Percentiles rank a stretch among this genome's conserved stretches.
Evolutionary conservation across 2,888 invertebrate genomes (phyloP).

Genomic region (Ernsta delagoae): DNA sequence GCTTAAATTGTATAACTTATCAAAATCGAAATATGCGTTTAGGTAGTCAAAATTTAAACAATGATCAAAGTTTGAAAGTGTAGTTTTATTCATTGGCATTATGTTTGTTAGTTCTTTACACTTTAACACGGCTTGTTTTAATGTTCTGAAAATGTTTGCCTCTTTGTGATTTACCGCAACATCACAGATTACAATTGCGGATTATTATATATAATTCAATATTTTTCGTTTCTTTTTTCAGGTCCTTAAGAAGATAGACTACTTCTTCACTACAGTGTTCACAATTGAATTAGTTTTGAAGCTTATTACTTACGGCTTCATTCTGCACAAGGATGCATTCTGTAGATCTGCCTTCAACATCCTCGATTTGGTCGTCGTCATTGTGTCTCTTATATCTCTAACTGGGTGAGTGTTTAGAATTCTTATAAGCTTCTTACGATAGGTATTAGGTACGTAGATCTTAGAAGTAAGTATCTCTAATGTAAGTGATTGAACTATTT

Average conservation of each 20-base stretch:
- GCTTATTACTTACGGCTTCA: constrained; percentile 97
- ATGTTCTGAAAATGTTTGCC: no score
- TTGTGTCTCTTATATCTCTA: constrained; percentile 95
- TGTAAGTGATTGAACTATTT: no score
- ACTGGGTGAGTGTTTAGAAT: constrained; percentile 85
- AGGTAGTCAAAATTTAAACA: no score
- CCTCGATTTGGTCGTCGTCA: constrained; percentile 98
- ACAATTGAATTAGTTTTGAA: constrained; percentile 97
- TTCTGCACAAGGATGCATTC: constrained; percentile 98
- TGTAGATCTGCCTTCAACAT: constrained; percentile 99
- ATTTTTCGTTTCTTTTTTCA: constrained; percentile 74
- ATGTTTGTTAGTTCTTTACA: no score
- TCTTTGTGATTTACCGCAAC: neutral
- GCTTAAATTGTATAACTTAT: no score
- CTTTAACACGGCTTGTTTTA: no score
- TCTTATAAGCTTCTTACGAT: no score
- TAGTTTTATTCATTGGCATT: no score
- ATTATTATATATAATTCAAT: neutral
- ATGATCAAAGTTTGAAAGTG: no score
- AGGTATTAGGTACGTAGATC: no score
- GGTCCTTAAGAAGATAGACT: constrained; percentile 97
- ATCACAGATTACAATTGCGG: no score
- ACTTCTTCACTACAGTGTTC: constrained; percentile 98
- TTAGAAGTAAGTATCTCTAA: constrained; percentile 84
- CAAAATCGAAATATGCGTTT: no score